A percentile compares a stretch with the other conserved stretches of the same genome.
These are phyloP conservation scores for Hermetia illucens DNA, from an alignment of 1,140 invertebrate genomes.

Conservation along the genomic window DNA sequence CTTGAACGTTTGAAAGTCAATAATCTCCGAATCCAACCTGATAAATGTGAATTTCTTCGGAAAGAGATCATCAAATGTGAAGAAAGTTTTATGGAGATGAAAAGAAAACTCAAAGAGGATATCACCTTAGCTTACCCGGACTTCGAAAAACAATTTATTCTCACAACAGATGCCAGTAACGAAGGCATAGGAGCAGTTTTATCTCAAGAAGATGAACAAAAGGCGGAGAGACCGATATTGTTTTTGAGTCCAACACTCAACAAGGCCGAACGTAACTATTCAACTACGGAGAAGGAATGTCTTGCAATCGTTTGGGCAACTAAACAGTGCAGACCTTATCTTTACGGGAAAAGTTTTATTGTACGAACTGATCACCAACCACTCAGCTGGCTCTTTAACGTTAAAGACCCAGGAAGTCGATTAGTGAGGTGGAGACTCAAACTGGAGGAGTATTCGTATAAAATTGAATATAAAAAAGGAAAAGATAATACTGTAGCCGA, in stretches of 20 bases:
- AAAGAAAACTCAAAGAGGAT: not conserved
- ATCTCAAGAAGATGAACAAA: conserved; percentile 13
- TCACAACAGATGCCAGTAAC: conserved; percentile 21
- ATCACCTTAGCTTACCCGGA: conserved; percentile 10
- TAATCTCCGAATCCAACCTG: conserved; percentile 10
- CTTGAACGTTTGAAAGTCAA: conserved; percentile 18
- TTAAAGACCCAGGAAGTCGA: conserved; percentile 31
- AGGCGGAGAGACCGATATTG: conserved; percentile 11
- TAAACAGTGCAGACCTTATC: conserved; percentile 32
- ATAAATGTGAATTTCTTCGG: conserved; percentile 16
- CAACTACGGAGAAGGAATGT: conserved; percentile 33
- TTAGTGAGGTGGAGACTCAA: conserved; percentile 34
- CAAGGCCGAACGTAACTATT: conserved; percentile 27
- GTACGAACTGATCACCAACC: conserved; percentile 36
- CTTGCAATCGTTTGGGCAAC: conserved; percentile 34
- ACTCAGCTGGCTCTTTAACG: conserved; percentile 26
- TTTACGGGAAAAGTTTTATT: conserved; percentile 30
- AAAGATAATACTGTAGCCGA: conserved; percentile 6
- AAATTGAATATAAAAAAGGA: conserved; percentile 15
- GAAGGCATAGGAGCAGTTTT: conserved; percentile 22
- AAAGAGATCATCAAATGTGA: conserved; percentile 17
- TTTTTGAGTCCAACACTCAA: conserved; percentile 29
- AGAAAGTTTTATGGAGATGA: conserved; percentile 18
- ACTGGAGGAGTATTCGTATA: conserved; percentile 21
- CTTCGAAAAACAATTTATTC: conserved; percentile 11